Evolutionary conservation across 2,888 invertebrate genomes (phyloP), one percentile per base, ranked within the genome.

Genomic region (Phytoseiulus persimilis): DNA sequence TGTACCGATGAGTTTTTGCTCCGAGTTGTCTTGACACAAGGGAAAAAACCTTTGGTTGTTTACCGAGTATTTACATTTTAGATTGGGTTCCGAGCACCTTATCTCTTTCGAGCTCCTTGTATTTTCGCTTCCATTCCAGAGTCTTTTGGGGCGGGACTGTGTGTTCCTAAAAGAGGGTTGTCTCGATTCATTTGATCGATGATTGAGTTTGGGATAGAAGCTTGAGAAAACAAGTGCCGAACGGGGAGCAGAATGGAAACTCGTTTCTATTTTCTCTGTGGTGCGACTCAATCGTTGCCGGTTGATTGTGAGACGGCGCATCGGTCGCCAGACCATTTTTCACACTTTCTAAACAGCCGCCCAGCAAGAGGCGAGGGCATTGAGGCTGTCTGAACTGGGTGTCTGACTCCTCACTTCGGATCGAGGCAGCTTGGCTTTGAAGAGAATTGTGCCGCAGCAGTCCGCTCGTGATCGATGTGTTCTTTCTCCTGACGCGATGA

Each of bases 51-150:
- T 23, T 28, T 28, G 65, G 11, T 87, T 87, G 87, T 87, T 87
- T 87, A 87, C 87, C 33, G 39, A 45, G 45, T 87, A 87, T 87
- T 87, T 87, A 87, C 87, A 87, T 87, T 87, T 45, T 87, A 87
- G 87, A 87, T 87, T 87, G 45, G 32, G 87, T n/a, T 87, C 32
- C n/a, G 33, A 65, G 65, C 65, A 65, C 65, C 65, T 65, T 65
- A 65, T 65, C 65, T 65, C 65, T 39, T 39, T 9, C 5, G 39
- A 39, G 39, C 18, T 65, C 65, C 65, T 65, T 23, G 65, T 65
- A 65, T 65, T 65, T 65, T 65, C 65, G 9, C 65, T 65, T 65
- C 18, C 65, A 14, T 65, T 65, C 65, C 65, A 65, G 65, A 28
- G 65, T 28, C 65, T 65, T 65, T 14, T 23, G 65, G 18, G 65